Percentiles rank a stretch among this genome's conserved stretches.
Conservation (phyloP, 2,113 vertebrate species). For the Rhinoptilus africanus region DNA sequence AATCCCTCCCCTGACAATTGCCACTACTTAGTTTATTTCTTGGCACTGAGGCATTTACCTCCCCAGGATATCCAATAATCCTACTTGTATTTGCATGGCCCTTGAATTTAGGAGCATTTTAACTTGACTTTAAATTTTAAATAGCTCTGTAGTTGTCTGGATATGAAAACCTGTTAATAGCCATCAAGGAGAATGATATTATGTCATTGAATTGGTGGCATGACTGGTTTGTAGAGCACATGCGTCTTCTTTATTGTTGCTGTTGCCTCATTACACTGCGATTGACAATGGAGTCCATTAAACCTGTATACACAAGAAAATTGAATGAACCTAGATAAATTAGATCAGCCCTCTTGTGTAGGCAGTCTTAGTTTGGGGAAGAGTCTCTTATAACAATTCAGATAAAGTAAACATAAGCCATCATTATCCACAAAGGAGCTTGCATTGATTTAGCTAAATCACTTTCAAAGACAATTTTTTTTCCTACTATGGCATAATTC, state of each 20-base stretch:
- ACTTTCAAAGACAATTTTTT: not conserved
- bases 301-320: not conserved
- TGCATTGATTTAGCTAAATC: not conserved
- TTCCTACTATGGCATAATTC: not conserved
- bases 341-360: not conserved
- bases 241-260: not conserved
- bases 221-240: not conserved
- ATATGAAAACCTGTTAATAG: not conserved
- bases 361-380: not conserved
- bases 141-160: not conserved
- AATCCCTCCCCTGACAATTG: not conserved
- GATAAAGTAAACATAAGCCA: constrained; percentile 11
- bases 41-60: rapidly evolving
- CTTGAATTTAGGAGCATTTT: not conserved
- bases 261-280: not conserved
- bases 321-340: constrained; percentile 17
- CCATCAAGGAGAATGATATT: not conserved
- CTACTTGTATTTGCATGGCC: not conserved
- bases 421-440: not conserved
- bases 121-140: not conserved
- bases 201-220: not conserved
- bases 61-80: not conserved
- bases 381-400: constrained; percentile 4
- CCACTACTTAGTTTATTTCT: not conserved
- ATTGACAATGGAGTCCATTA: not conserved